Evolutionary conservation across 2,888 invertebrate genomes (phyloP), one percentile per base, ranked within the genome.

Genomic region (Brachypalpus laphriformis): DNA sequence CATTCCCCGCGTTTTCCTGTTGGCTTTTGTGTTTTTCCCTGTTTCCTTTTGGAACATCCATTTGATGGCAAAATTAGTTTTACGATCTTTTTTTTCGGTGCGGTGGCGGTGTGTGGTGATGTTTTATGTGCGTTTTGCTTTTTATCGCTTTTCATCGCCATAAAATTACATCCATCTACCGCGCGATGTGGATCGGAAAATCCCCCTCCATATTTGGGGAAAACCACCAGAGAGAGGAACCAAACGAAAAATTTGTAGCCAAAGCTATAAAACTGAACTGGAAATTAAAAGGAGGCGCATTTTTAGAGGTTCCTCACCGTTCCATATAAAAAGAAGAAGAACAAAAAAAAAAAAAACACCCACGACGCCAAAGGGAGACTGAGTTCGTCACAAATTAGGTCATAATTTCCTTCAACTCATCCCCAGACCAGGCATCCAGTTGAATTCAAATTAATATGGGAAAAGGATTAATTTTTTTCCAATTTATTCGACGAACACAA

Each of bases 51-150:
- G 40, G 18, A 74, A 83, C 83, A 83, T 83, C 68, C 68, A 85
- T 75, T 85, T 85, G 85, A 85, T 81, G 75, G 81, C 85, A 85
- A 85, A 81, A 85, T 85, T 85, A 85, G 81, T 81, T 85, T 85
- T 85, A 85, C 85, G 85, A 85, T 81, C 81, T 14, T 37, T 37
- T 34, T 34, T 34, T 31, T 65, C 18, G 40, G 31, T 63, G 85
- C 40, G 47, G 56, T 65, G 77, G 70, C 57, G 70, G 61, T 77
- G 28, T 51, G 74, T 65, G 77, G 78, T 81, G 75, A 76, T 75
- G 65, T 76, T 85, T 85, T 71, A 85, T 85, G 81, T 37, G 31
- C 66, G 61, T 74, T 80, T 83, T 70, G 42, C 63, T 54, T 65
- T 81, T 76, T 85, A 85, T 85, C 75, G 75, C 76, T 81, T 81